phyloP scores from a whole-genome alignment of 2,797 vertebrate genomes.

The Anisognathus igniventris region DNA sequence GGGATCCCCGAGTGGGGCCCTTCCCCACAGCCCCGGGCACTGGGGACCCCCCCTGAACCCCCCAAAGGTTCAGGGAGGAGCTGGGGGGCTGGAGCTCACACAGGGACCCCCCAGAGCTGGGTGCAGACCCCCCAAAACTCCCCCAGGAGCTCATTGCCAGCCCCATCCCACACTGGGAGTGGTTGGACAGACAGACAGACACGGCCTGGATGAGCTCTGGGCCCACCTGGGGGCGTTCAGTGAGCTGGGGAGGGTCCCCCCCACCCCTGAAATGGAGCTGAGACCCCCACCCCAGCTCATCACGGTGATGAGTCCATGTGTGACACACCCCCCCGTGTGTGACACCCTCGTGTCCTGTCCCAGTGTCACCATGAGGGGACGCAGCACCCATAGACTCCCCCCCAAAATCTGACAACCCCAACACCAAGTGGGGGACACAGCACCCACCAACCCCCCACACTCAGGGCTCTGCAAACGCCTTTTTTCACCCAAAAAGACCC shows the following conservation, averaged over 20 bases:
- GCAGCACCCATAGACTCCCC: not conserved
- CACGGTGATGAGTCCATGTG: not conserved
- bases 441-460: not conserved
- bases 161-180: rapidly evolving
- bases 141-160: not conserved
- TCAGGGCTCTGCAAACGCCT: rapidly evolving
- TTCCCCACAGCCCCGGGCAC: not conserved
- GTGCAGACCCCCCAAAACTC: too few relatives aligned
- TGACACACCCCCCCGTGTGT: too few relatives aligned
- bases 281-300: not conserved
- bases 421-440: too few relatives aligned
- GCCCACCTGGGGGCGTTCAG: rapidly evolving
- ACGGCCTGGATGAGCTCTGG: not conserved
- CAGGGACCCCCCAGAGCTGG: not conserved
- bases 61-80: not conserved
- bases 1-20: rapidly evolving
- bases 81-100: not conserved
- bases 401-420: not conserved
- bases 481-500: not conserved
- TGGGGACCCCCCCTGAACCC: not conserved
- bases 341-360: not conserved
- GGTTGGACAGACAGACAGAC: not conserved
- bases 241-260: not conserved
- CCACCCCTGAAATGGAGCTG: not conserved
- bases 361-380: not conserved